Evolutionary conservation across 2,797 vertebrate genomes (phyloP).

Genomic region (Trichosurus vulpecula): DNA sequence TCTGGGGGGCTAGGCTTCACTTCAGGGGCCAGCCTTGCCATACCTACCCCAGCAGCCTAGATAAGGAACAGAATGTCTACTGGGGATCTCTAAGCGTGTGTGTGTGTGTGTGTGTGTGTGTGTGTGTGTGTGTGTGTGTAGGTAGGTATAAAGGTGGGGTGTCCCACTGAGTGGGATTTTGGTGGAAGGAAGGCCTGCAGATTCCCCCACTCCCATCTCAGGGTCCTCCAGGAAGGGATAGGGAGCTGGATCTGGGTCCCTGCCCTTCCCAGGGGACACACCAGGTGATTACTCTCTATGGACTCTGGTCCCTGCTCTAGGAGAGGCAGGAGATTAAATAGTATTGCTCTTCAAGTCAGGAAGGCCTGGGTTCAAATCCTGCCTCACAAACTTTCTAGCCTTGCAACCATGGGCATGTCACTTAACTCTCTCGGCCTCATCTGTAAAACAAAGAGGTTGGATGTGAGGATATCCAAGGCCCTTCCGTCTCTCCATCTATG

Average conservation of each 20-base stretch:
- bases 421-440: not conserved
- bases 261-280: not conserved
- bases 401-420: not conserved
- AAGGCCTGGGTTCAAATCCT: not conserved
- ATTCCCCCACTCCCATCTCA: not conserved
- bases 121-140: not conserved
- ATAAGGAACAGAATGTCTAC: not conserved
- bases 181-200: not conserved
- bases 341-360: not conserved
- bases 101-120: not conserved
- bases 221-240: not conserved
- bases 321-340: not conserved
- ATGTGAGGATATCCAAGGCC: not conserved
- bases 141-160: not conserved
- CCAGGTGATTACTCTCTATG: not conserved
- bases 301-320: too few species aligned
- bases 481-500: not conserved
- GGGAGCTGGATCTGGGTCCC: not conserved
- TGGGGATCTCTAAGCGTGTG: not conserved
- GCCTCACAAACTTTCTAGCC: not conserved
- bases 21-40: not conserved
- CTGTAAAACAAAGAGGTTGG: not conserved
- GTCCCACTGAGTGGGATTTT: not conserved
- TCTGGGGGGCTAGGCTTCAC: not conserved
- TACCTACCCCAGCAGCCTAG: not conserved